Conservation (phyloP, 2,797 vertebrate genomes). For the Mormyrus proboscirostris region DNA sequence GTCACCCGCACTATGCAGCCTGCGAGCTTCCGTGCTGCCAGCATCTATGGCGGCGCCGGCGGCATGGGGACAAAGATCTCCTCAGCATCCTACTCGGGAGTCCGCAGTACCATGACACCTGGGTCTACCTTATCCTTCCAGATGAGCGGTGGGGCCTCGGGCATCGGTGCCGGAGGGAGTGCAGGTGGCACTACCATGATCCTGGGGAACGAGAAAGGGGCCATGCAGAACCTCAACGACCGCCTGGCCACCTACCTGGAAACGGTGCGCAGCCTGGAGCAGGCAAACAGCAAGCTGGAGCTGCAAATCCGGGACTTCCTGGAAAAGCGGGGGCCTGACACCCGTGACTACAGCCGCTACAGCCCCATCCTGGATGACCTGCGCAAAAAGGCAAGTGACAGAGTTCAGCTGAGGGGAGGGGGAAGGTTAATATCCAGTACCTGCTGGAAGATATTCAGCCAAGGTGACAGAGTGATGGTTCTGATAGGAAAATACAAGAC, state of each 20-base stretch:
- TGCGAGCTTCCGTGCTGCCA: constrained; percentile 41
- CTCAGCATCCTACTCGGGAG: constrained; percentile 35
- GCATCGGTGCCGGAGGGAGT: background rate
- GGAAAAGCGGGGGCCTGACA: constrained; percentile 71
- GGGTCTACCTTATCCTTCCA: constrained; percentile 48
- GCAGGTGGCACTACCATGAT: constrained; percentile 37
- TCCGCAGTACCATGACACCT: constrained; percentile 51
- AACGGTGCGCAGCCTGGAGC: constrained; percentile 74
- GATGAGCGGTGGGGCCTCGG: constrained; percentile 61
- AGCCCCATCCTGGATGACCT: constrained; percentile 74
- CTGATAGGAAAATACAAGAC: background rate
- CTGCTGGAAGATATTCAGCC: background rate
- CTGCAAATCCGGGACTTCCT: constrained; percentile 72
- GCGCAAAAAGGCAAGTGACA: constrained; percentile 64
- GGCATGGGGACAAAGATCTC: constrained; percentile 52
- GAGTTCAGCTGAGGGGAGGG: background rate
- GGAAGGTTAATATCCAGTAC: background rate
- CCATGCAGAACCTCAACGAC: constrained; percentile 86
- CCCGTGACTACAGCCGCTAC: constrained; percentile 72
- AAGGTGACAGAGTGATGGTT: background rate
- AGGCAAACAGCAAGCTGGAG: constrained; percentile 74
- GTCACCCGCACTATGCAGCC: constrained; percentile 43
- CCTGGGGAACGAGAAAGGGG: constrained; percentile 74
- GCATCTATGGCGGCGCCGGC: constrained; percentile 53
- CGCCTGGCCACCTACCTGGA: constrained; percentile 80